Percentiles rank a stretch among this genome's conserved stretches.
Evolutionary conservation across 2,113 vertebrate genomes (phyloP).

Genomic region (Elgaria multicarinata): DNA sequence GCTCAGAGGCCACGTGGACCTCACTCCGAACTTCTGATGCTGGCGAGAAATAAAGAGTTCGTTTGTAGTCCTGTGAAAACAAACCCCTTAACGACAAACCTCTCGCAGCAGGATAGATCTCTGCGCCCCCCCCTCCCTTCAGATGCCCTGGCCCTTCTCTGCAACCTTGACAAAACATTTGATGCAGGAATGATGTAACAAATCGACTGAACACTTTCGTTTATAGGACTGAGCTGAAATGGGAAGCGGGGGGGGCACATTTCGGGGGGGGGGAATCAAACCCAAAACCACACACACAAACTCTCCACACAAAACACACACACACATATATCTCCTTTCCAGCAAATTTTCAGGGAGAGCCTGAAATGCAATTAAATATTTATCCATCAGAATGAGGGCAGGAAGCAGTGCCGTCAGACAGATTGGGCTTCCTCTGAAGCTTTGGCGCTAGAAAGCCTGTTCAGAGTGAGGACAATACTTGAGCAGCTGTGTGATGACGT

Average conservation of each 20-base stretch:
- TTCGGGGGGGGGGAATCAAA: neutral
- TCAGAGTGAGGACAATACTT: neutral
- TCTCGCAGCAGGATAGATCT: neutral
- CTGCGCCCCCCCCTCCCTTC: too few species aligned
- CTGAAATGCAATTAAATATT: neutral
- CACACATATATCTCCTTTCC: neutral
- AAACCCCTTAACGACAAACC: neutral
- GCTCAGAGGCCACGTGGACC: constrained; percentile 13
- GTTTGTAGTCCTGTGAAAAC: constrained; percentile 17
- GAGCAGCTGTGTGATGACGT: neutral
- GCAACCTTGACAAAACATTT: neutral
- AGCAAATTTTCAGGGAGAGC: neutral
- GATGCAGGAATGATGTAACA: neutral
- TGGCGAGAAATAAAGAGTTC: neutral
- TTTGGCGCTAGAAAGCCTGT: neutral
- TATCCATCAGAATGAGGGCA: neutral
- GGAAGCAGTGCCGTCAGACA: too few species aligned
- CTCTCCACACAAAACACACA: neutral
- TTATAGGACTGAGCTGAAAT: neutral
- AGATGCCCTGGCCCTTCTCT: neutral
- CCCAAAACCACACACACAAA: neutral
- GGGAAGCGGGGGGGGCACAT: too few species aligned
- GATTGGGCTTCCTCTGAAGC: neutral
- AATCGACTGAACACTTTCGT: neutral
- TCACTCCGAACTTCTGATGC: constrained; percentile 8